Evolutionary conservation across 2,797 vertebrate species (phyloP).

Genomic region (Oryzias sinensis): DNA sequence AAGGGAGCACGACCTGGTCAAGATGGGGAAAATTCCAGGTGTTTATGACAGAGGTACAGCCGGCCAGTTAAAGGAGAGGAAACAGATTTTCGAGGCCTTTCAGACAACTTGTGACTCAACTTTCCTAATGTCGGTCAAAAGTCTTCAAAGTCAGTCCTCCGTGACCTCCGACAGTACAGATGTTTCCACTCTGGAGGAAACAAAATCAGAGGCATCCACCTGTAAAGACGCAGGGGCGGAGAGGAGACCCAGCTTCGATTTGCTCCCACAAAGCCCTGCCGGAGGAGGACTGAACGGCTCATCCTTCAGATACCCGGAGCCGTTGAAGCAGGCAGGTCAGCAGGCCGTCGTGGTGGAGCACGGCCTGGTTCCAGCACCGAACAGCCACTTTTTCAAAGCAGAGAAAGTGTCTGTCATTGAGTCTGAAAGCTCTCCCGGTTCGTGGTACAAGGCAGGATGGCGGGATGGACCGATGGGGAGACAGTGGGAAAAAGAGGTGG

Average conservation of each 20-base stretch:
- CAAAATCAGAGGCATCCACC: slow-evolving; percentile 29
- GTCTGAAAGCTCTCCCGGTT: slow-evolving; percentile 6
- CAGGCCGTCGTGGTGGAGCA: slow-evolving; percentile 75
- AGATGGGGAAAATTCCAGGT: slow-evolving; percentile 74
- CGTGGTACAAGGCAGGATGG: slow-evolving; percentile 8
- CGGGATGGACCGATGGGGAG: slow-evolving; percentile 4
- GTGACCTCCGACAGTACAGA: slow-evolving; percentile 38
- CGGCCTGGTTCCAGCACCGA: slow-evolving; percentile 35
- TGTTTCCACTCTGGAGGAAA: slow-evolving; percentile 30
- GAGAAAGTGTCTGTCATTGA: slow-evolving; percentile 23
- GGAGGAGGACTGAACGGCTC: slow-evolving; percentile 4
- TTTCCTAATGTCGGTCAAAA: slow-evolving; percentile 9
- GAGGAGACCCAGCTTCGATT: slow-evolving; percentile 28
- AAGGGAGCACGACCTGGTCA: slow-evolving; percentile 83
- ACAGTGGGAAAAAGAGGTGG: slow-evolving; percentile 15
- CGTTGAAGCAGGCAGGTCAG: slow-evolving; percentile 51
- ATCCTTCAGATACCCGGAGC: slow-evolving; percentile 36
- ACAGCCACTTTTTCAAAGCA: slow-evolving; percentile 13
- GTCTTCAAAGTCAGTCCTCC: slow-evolving; percentile 29
- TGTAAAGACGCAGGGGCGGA: slow-evolving; percentile 11
- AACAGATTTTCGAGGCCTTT: slow-evolving; percentile 81
- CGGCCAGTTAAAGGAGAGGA: slow-evolving; percentile 80
- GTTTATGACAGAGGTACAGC: slow-evolving; percentile 77
- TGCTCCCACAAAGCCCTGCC: neutral
- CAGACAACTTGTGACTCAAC: slow-evolving; percentile 56